Percentiles rank a stretch among this genome's conserved stretches.
Conservation (phyloP, 2,888 invertebrate genomes). For the Troilus luridus region DNA sequence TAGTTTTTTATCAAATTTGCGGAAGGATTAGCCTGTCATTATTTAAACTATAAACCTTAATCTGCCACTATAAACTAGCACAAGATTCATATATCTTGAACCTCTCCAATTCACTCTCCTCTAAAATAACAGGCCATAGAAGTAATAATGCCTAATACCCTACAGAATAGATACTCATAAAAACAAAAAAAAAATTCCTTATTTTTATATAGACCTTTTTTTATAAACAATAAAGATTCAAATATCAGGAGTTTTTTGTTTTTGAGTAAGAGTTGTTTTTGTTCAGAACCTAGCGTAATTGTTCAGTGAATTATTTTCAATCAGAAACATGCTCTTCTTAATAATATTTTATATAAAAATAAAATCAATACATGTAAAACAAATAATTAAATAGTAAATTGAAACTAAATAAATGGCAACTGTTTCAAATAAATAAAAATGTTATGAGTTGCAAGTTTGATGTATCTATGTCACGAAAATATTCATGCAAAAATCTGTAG, state of each 20-base stretch:
- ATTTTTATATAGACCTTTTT: background rate
- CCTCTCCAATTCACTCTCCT: background rate
- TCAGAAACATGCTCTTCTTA: background rate
- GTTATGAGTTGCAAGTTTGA: background rate
- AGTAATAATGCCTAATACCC: background rate
- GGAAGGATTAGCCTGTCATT: too few relatives aligned
- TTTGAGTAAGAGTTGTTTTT: too few relatives aligned
- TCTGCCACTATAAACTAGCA: background rate
- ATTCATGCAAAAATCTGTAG: constrained; percentile 10
- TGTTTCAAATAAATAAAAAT: background rate
- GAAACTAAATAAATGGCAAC: background rate
- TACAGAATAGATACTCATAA: background rate
- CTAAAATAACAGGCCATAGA: background rate
- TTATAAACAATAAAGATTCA: too few relatives aligned
- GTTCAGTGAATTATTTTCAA: background rate
- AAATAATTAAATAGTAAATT: background rate
- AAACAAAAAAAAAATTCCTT: background rate
- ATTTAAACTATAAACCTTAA: too few relatives aligned
- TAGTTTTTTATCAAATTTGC: too few relatives aligned
- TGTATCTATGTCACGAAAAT: background rate
- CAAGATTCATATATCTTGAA: background rate
- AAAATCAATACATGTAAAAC: background rate
- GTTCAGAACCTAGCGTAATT: too few relatives aligned
- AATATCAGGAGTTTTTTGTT: too few relatives aligned
- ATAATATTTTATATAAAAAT: background rate